Base-by-base conservation (phyloP, 1,140 invertebrate species). In the Bradynema listronoti region DNA sequence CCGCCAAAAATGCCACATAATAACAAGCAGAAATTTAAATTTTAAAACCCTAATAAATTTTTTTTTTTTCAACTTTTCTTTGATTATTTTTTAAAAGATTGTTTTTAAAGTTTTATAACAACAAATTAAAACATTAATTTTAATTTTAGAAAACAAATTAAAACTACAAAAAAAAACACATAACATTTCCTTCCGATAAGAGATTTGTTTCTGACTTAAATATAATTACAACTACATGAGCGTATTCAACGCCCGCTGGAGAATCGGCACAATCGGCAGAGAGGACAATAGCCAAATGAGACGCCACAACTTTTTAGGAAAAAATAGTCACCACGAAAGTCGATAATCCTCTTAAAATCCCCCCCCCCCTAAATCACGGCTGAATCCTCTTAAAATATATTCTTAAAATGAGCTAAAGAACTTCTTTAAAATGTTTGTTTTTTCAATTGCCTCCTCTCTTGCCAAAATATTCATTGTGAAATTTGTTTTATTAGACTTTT, bases 231-330 rank as follows among this genome's bases (percentile, higher is more conserved):
- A 39, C 52, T 1, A n/a, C 54, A 30, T 57, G 4, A 11, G 53
- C 24, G 22, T 33, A 27, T 45, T 4, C 19, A 39, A 25, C 25
- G 7, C 60, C 60, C 9, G 60, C 41, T 16, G 6, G 14, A 36
- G 33, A 65, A n/a, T 61, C 60, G n/a, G 19, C 19, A 59, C 14
- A 59, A 32, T 61, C 60, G 22, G 32, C 29, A 9, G 60, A 58
- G 27, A 61, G 62, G 25, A n/a, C 47, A 50, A 32, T 4, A 50
- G 9, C 47, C 47, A 50, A 4, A 50, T 24, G 47, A 50, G 34
- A 50, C 19, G 4, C 47, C 47, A 9, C n/a, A 3, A 5, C 27
- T 32, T 3, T 50, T 24, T 19, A 50, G 9, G n/a, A 50, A 50
- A n/a, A 32, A 50, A 29, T 50, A 50, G 27, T 50, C 47, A 30